phyloP scores from a whole-genome alignment of 2,797 vertebrate species.

The Sphenopsis melanotis region DNA sequence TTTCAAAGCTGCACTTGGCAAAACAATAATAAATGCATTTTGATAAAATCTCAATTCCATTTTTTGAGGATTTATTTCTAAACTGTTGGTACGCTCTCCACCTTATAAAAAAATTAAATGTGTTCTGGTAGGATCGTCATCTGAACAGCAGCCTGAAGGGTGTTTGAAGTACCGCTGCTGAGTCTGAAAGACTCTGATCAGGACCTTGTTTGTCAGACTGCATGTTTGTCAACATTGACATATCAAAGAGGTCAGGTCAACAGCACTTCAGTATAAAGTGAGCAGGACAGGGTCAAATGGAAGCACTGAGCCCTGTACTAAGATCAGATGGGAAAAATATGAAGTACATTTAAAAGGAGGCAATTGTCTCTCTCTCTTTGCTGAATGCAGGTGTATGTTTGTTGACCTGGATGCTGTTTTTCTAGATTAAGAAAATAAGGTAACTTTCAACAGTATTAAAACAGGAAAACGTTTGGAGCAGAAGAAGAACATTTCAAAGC shows the following conservation, averaged over 20 bases:
- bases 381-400: not conserved
- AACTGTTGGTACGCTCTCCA: not conserved
- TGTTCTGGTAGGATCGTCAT: not conserved
- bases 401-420: not conserved
- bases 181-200: not conserved
- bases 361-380: not conserved
- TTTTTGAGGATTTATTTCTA: conserved; percentile 34
- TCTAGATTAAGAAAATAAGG: not conserved
- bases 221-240: not conserved
- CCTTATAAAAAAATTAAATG: conserved; percentile 23
- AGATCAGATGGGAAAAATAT: not conserved
- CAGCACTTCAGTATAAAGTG: not conserved
- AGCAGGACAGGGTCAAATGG: conserved; percentile 2
- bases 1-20: conserved; percentile 55
- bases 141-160: not conserved
- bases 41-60: conserved; percentile 31
- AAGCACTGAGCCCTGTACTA: not conserved
- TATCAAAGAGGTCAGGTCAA: not conserved
- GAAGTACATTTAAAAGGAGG: not conserved
- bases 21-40: conserved; percentile 58
- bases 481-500: not conserved
- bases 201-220: not conserved
- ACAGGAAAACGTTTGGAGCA: not conserved
- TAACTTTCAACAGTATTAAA: not conserved
- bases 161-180: not conserved